Evolutionary conservation across 2,797 vertebrate genomes (phyloP).

Genomic region (Geotrypetes seraphini): DNA sequence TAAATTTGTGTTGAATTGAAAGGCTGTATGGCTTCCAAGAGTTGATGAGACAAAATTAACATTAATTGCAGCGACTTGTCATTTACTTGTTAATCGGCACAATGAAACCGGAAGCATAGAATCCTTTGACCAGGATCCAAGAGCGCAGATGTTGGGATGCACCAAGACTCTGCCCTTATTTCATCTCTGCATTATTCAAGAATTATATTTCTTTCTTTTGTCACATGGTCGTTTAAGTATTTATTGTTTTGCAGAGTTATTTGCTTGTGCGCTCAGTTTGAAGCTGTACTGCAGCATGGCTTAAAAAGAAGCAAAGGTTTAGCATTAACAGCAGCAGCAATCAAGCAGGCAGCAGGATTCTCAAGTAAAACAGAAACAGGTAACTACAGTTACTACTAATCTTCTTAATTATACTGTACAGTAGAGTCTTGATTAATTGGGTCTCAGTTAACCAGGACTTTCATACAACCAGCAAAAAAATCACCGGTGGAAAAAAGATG

Average conservation of each 20-base stretch:
- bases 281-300: slow-evolving; percentile 88
- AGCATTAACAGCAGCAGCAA: slow-evolving; percentile 84
- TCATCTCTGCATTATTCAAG: not conserved
- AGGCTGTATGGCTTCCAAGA: too few relatives aligned
- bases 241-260: slow-evolving; percentile 73
- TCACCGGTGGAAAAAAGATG: too few relatives aligned
- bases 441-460: too few relatives aligned
- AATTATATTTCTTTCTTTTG: not conserved
- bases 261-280: slow-evolving; percentile 93
- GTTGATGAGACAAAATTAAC: too few relatives aligned
- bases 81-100: too few relatives aligned
- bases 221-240: not conserved
- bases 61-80: too few relatives aligned
- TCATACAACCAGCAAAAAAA: too few relatives aligned
- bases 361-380: slow-evolving; percentile 85
- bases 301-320: slow-evolving; percentile 83
- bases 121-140: too few relatives aligned
- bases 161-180: not conserved
- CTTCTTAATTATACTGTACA: slow-evolving; percentile 9
- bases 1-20: too few relatives aligned
- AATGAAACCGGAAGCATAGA: too few relatives aligned
- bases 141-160: too few relatives aligned
- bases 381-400: slow-evolving; percentile 31
- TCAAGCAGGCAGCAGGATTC: slow-evolving; percentile 91
- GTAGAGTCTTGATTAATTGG: too few relatives aligned